Percentiles rank a stretch among this genome's conserved stretches.
Evolutionary conservation across 2,113 vertebrate species (phyloP).

Genomic region (Lamprotornis superbus): DNA sequence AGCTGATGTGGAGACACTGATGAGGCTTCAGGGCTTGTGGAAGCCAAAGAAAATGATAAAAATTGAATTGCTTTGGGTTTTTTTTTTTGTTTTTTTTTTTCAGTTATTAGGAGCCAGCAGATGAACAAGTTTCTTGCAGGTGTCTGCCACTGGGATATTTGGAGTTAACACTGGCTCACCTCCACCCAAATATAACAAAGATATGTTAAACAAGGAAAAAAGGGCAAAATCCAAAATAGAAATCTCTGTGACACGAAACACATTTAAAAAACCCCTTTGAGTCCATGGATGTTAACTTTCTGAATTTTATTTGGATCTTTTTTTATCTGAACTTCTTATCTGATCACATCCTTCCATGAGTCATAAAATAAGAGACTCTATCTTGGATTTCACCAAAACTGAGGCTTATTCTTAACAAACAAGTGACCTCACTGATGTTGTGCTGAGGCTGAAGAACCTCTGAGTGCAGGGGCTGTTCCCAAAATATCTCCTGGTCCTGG

Average conservation of each 20-base stretch:
- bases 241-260: neutral
- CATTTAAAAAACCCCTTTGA: neutral
- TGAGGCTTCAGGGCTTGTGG: neutral
- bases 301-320: neutral
- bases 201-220: neutral
- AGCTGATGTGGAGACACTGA: neutral
- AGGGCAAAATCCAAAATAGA: neutral
- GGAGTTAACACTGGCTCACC: neutral
- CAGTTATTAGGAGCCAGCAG: neutral
- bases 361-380: neutral
- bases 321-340: neutral
- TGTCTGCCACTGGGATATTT: neutral
- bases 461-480: neutral
- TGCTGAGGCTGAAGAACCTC: neutral
- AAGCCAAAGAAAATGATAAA: neutral
- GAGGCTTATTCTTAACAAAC: neutral
- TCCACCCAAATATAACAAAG: neutral
- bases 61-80: neutral
- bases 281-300: neutral
- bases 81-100: neutral
- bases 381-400: neutral
- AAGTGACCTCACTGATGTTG: neutral
- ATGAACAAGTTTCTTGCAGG: neutral
- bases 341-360: neutral
- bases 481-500: rapidly evolving